Base-by-base conservation (phyloP, 2,113 vertebrate genomes). In the Phainopepla nitens region DNA sequence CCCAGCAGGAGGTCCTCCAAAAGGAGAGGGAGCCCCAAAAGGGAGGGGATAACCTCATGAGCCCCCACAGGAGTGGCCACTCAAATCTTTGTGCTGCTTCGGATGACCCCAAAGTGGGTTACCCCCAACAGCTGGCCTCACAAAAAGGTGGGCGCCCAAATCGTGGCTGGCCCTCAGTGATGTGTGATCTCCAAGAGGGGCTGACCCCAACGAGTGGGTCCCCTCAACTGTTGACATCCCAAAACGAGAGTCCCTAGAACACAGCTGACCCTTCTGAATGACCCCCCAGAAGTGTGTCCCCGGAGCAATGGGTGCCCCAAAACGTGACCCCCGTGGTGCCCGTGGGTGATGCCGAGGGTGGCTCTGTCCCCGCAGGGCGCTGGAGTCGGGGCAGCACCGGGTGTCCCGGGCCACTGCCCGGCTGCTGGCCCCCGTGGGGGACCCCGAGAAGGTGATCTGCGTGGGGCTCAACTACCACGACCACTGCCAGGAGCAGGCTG, bases 401-500 rank as follows among this genome's bases (percentile, higher is more conserved):
- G 45, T 99, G 41, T 72, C 96, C 2, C 96, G 97, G 13, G 96
- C 94, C 0, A 83, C 96, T 5, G 91, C 98, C 16, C 97, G 53
- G 50, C 97, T 99, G 39, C 88, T 99, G 95, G 96, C 99, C 2
- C 99, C 99, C 0, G 53, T 99, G 45, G 98, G 97, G 2, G 96
- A 97, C 68, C 99, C 99, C 1, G 98, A 99, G 92, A 99, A 99
- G 94, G 98, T 99, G 85, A 98, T 99, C 58, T 99, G 99, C 18
- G 99, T 99, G 88, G 99, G 99, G 29, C 98, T 99, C 98, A 99
- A 99, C 97, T 99, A 99, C 62, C 97, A 72, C 0, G 99, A 99
- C 96, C 99, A 99, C 97, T 99, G 99, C 94, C 95, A 95, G 95
- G 99, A 99, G 97, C 99, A 99, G 98, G 98, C 98, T 0, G 98